These are phyloP conservation scores for Lacerta agilis DNA, from an alignment of 2,797 vertebrate genomes.

Conservation along the genomic window DNA sequence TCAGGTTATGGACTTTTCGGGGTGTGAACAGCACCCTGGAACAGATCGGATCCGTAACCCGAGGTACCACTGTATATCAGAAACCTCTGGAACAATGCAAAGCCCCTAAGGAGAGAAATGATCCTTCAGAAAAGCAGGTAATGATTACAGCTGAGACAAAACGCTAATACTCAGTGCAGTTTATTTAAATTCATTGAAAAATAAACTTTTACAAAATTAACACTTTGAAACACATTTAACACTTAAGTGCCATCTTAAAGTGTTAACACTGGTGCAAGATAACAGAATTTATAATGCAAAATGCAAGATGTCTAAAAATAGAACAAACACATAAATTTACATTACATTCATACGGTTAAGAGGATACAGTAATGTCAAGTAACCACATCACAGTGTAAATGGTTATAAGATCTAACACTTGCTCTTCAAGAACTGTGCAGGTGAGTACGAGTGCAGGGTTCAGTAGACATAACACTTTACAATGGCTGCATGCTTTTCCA, in stretches of 20 bases:
- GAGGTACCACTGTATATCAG: background rate
- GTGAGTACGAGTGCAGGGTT: constrained; percentile 2
- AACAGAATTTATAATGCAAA: background rate
- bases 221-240: constrained; percentile 20
- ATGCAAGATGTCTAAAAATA: background rate
- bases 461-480: constrained; percentile 28
- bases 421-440: background rate
- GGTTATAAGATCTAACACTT: background rate
- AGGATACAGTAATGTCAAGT: constrained; percentile 1
- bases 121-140: background rate
- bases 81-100: background rate
- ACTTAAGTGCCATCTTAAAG: background rate
- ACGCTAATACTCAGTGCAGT: background rate
- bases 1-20: too few relatives aligned
- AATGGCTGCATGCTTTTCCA: background rate
- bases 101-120: background rate
- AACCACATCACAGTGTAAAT: background rate
- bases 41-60: too few relatives aligned
- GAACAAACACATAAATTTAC: background rate
- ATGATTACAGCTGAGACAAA: background rate
- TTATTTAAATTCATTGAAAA: constrained; percentile 41
- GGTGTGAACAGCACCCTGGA: too few relatives aligned
- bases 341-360: background rate
- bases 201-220: constrained; percentile 49
- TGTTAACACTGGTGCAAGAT: background rate